Conservation (phyloP, 2,113 vertebrate genomes). For the Holacanthus passer region DNA sequence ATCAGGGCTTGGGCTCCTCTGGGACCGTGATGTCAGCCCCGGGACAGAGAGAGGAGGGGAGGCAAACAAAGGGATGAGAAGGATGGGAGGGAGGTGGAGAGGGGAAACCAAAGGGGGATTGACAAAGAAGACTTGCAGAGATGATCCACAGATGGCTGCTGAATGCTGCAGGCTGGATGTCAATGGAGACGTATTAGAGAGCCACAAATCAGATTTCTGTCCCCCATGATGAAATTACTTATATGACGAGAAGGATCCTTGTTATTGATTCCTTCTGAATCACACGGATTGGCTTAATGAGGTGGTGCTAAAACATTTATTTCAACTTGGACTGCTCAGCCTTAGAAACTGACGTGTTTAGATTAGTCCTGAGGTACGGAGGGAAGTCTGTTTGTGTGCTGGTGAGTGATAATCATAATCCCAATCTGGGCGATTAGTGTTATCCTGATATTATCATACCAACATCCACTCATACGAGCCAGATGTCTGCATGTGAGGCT, state of each 20-base stretch:
- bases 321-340: neutral
- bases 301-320: neutral
- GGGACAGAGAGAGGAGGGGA: slow-evolving; percentile 31
- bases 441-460: slow-evolving; percentile 61
- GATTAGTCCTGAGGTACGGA: slow-evolving; percentile 1
- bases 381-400: slow-evolving; percentile 30
- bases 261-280: slow-evolving; percentile 15
- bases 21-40: slow-evolving; percentile 75
- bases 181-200: slow-evolving; percentile 11
- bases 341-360: neutral
- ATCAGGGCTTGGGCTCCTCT: slow-evolving; percentile 63
- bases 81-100: slow-evolving; percentile 32
- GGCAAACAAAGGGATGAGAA: slow-evolving; percentile 66
- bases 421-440: slow-evolving; percentile 58
- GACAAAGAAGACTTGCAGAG: slow-evolving; percentile 53
- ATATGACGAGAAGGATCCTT: neutral
- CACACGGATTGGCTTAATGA: slow-evolving; percentile 4
- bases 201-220: slow-evolving; percentile 13
- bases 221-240: slow-evolving; percentile 18
- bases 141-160: slow-evolving; percentile 62
- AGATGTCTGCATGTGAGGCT: slow-evolving; percentile 46
- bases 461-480: slow-evolving; percentile 41
- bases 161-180: slow-evolving; percentile 39
- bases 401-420: slow-evolving; percentile 59
- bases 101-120: slow-evolving; percentile 40